Percentiles rank a stretch among this genome's conserved stretches.
Conservation (phyloP, 2,888 invertebrate species). For the Portevinia maculata region DNA sequence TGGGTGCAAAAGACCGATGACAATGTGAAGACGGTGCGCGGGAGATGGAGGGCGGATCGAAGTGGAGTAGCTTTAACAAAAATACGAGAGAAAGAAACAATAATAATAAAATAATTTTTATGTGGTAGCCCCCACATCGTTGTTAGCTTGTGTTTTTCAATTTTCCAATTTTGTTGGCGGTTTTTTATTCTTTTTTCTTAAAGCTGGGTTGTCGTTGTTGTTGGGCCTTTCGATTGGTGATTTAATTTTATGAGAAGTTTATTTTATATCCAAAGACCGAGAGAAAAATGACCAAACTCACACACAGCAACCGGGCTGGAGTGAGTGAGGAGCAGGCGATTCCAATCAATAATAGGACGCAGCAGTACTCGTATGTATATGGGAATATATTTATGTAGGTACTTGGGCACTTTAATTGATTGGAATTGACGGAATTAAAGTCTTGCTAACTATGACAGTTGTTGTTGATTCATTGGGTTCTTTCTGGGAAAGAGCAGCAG, state of each 20-base stretch:
- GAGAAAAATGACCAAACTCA: constrained; percentile 37
- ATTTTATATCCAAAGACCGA: constrained; percentile 44
- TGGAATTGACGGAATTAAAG: constrained; percentile 68
- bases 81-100: constrained; percentile 55
- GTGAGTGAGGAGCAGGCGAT: constrained; percentile 47
- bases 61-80: constrained; percentile 7
- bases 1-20: constrained; percentile 22
- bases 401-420: constrained; percentile 70
- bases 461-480: constrained; percentile 48
- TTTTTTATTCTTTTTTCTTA: constrained; percentile 27
- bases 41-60: neutral
- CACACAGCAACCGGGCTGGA: neutral
- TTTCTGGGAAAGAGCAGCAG: neutral
- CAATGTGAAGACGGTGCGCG: constrained; percentile 3
- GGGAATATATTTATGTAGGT: constrained; percentile 64
- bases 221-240: constrained; percentile 62
- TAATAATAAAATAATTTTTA: constrained; percentile 73
- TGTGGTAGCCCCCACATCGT: constrained; percentile 72
- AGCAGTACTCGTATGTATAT: constrained; percentile 10
- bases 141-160: constrained; percentile 53
- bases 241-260: constrained; percentile 74
- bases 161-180: constrained; percentile 57
- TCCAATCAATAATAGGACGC: constrained; percentile 66
- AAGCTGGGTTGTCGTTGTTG: constrained; percentile 31
- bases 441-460: constrained; percentile 63